Conservation (phyloP, 2,113 vertebrate genomes). For the Nettapus auritus region DNA sequence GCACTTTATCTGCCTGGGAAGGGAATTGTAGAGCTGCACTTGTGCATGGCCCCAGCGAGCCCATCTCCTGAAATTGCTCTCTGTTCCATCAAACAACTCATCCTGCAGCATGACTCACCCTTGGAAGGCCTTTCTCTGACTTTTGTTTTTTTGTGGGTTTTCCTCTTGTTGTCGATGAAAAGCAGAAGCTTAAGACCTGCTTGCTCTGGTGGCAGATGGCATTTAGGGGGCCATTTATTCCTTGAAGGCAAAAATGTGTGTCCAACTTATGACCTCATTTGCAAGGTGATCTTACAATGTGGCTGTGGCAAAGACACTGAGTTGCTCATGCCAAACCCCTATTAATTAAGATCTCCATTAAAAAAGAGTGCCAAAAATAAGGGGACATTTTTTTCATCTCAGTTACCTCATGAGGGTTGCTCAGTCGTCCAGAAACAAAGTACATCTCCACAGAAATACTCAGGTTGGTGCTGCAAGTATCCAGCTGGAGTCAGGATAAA, state of each 20-base stretch:
- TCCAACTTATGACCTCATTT: neutral
- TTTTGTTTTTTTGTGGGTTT: neutral
- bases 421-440: neutral
- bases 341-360: neutral
- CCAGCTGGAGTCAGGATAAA: neutral
- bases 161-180: neutral
- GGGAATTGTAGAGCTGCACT: neutral
- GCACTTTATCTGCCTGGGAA: neutral
- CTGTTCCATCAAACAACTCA: neutral
- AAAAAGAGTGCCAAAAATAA: neutral
- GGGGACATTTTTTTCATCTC: neutral
- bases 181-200: neutral
- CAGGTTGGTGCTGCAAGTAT: neutral
- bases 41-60: neutral
- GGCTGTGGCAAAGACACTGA: neutral
- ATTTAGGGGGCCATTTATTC: neutral
- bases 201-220: slow-evolving; percentile 4
- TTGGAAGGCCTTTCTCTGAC: neutral
- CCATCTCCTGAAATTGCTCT: neutral
- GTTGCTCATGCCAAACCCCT: neutral
- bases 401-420: neutral
- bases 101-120: rapidly evolving
- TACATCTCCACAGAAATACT: neutral
- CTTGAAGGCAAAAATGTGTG: neutral
- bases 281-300: neutral